A percentile compares a stretch with the other conserved stretches of the same genome.
These are phyloP conservation scores for Eilema griseolum DNA, from an alignment of 2,888 invertebrate species.

Conservation along the genomic window DNA sequence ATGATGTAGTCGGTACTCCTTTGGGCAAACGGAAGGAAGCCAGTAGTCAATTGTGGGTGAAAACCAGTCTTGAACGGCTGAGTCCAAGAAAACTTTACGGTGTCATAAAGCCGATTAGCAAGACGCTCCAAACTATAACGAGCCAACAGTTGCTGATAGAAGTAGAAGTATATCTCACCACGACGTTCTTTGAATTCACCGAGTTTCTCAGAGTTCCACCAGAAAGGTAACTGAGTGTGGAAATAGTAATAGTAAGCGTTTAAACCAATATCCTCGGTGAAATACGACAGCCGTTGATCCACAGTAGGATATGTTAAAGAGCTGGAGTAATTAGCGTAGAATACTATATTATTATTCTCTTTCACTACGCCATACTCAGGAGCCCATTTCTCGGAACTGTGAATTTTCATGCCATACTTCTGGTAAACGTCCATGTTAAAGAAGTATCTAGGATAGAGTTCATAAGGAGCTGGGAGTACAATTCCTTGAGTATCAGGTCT, in stretches of 20 bases:
- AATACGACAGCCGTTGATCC: constrained; percentile 12
- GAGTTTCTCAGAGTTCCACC: constrained; percentile 13
- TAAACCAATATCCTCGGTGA: constrained; percentile 19
- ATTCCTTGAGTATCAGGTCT: constrained; percentile 15
- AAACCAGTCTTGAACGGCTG: constrained; percentile 2
- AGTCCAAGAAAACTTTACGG: constrained; percentile 16
- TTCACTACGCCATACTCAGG: constrained; percentile 13
- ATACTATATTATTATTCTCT: constrained; percentile 11
- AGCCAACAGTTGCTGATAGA: constrained; percentile 14
- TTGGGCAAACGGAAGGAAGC: constrained; percentile 10
- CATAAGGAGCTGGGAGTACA: constrained; percentile 18
- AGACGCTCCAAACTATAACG: constrained; percentile 15
- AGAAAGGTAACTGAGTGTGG: constrained; percentile 16
- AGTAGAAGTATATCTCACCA: constrained; percentile 3
- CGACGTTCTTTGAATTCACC: constrained; percentile 12
- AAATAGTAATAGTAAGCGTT: constrained; percentile 18
- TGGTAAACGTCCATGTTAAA: constrained; percentile 12
- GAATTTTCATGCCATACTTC: neutral
- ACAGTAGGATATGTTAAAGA: constrained; percentile 15
- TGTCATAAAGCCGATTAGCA: constrained; percentile 7
- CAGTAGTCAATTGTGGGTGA: constrained; percentile 9
- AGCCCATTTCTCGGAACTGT: neutral
- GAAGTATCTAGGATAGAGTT: constrained; percentile 18
- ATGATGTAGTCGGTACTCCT: constrained; percentile 13
- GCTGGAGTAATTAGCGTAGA: constrained; percentile 13